Base-by-base conservation (phyloP, 1,140 invertebrate genomes). In the Musca domestica region DNA sequence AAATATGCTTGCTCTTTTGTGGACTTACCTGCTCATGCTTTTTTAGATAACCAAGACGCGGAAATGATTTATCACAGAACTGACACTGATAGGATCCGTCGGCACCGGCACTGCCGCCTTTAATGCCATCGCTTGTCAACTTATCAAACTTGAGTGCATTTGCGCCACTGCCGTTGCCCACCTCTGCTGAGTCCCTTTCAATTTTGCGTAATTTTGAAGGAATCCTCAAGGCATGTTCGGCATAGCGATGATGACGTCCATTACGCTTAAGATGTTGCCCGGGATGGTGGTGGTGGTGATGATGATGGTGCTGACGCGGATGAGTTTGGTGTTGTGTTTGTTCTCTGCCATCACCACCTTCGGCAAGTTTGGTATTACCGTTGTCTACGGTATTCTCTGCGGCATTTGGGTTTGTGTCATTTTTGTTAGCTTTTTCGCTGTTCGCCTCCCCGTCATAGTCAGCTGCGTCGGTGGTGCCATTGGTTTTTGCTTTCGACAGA, bases 31-130 rank as follows among this genome's bases (percentile, higher is more conserved):
- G 94, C 84, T 96, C 92, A 86, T 96, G 95, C 83, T 94, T 93
- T 83, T 94, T 95, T 70, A 96, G 86, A 80, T 93, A 93, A 65
- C 89, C 91, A 30, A 93, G 87, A 49, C 92, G 86, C 1, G 94
- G 90, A 84, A 96, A 97, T 54, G 93, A 92, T 81, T 94, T 92
- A 70, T 95, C 91, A 84, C 95, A 97, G 84, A 94, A 95, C 80
- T 92, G 91, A 83, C 94, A 95, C 71, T 91, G 88, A 85, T 95
- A 94, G 46, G 93, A 93, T 67, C 78, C 80, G 73, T 81, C 78
- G 74, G 65, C 48, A 48, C 72, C 73, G 47, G 66, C 48, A 61
- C 27, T 30, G 34, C 34, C 41, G 30, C 70, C 74, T 67, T 81
- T 81, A 81, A 81, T 81, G 68, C 78, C 71, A 64, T 81, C 77